Evolutionary conservation across 1,140 invertebrate species (phyloP).

Genomic region (Ostrea edulis): DNA sequence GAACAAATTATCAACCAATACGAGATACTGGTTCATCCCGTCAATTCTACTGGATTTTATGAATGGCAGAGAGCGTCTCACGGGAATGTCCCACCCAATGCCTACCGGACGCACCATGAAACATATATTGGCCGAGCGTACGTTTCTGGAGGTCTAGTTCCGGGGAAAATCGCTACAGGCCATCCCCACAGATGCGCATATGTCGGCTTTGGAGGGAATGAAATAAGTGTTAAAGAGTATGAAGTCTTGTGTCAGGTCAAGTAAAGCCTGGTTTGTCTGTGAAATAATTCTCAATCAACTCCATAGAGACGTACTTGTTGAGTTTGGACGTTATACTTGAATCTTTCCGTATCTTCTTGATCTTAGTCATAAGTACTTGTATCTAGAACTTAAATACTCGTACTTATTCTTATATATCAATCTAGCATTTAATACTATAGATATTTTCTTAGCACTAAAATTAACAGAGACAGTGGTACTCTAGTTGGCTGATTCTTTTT

Average conservation of each 20-base stretch:
- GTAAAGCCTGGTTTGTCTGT: not conserved
- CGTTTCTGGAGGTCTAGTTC: not conserved
- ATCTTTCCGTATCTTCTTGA: too few relatives aligned
- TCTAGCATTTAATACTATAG: too few relatives aligned
- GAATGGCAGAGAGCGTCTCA: not conserved
- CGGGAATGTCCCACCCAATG: not conserved
- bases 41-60: not conserved
- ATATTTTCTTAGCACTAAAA: too few relatives aligned
- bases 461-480: too few relatives aligned
- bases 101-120: not conserved
- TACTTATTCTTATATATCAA: too few relatives aligned
- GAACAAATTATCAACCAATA: not conserved
- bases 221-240: not conserved
- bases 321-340: too few relatives aligned
- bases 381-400: too few relatives aligned
- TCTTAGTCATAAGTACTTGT: too few relatives aligned
- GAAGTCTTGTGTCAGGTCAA: constrained; percentile 2
- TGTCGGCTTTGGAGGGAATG: not conserved
- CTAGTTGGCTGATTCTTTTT: too few relatives aligned
- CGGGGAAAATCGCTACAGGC: not conserved
- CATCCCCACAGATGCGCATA: not conserved
- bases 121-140: not conserved
- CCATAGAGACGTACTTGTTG: too few relatives aligned
- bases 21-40: not conserved
- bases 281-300: too few relatives aligned